A percentile compares a stretch with the other conserved stretches of the same genome.
Evolutionary conservation across 2,888 invertebrate species (phyloP).

Genomic region (Carterocephalus palaemon): DNA sequence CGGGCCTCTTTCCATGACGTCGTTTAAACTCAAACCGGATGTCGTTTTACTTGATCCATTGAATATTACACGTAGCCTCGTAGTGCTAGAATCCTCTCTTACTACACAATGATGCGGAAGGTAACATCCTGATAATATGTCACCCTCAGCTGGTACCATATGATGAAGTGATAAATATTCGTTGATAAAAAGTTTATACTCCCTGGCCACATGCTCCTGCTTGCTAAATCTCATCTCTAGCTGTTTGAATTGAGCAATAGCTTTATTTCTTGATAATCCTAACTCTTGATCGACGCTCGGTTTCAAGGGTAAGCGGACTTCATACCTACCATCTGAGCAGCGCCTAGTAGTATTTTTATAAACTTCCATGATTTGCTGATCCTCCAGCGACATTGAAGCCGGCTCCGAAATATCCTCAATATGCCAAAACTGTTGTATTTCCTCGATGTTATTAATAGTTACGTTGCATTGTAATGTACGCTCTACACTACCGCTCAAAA

Average conservation of each 20-base stretch:
- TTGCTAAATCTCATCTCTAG: constrained; percentile 28
- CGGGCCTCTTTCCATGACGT: constrained; percentile 32
- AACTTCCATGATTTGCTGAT: constrained; percentile 12
- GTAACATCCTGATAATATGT: too few species aligned
- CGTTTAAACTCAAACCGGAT: constrained; percentile 30
- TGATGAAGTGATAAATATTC: too few species aligned
- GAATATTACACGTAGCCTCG: too few species aligned
- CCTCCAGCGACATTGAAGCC: constrained; percentile 3
- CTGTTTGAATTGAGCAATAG: constrained; percentile 31
- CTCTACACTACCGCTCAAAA: constrained; percentile 23
- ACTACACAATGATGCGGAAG: too few species aligned
- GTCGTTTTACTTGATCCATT: too few species aligned
- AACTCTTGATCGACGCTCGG: constrained; percentile 20
- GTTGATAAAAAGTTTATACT: constrained; percentile 25
- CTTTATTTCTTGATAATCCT: constrained; percentile 28
- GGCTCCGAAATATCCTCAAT: constrained; percentile 4
- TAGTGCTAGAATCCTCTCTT: too few species aligned
- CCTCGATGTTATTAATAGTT: constrained; percentile 9
- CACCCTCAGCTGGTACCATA: too few species aligned
- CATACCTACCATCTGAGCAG: constrained; percentile 26
- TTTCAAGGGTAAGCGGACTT: constrained; percentile 30
- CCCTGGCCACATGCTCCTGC: constrained; percentile 16
- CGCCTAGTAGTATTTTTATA: too few species aligned
- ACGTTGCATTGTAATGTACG: constrained; percentile 20
- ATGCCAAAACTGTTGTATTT: constrained; percentile 16